phyloP scores from a whole-genome alignment of 2,888 invertebrate genomes.

The Cabera pusaria region DNA sequence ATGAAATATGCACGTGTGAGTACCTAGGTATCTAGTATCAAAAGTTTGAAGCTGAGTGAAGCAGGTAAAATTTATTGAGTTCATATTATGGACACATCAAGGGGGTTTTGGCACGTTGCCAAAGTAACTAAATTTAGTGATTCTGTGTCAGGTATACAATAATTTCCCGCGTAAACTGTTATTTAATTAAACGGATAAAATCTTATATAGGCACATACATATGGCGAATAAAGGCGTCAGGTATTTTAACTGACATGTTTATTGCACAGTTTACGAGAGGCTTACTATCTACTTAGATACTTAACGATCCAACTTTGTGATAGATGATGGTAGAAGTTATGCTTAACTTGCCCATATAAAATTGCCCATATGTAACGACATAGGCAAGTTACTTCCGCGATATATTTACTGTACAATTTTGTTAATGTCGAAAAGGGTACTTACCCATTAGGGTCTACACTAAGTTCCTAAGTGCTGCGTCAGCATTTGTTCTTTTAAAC shows the following conservation, averaged over 20 bases:
- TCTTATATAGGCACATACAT: neutral
- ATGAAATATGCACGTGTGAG: too few species aligned
- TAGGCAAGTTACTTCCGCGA: constrained; percentile 29
- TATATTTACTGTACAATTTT: constrained; percentile 17
- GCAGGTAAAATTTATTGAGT: too few species aligned
- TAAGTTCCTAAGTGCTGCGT: constrained; percentile 6
- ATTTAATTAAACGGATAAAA: too few species aligned
- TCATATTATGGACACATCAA: too few species aligned
- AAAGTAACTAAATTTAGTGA: too few species aligned
- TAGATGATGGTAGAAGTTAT: constrained; percentile 42
- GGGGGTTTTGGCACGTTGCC: too few species aligned
- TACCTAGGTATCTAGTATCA: too few species aligned
- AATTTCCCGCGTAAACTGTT: too few species aligned
- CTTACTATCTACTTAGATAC: constrained; percentile 46
- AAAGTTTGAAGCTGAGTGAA: too few species aligned
- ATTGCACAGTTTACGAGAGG: constrained; percentile 42
- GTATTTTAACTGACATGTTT: constrained; percentile 34
- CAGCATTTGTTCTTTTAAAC: too few species aligned
- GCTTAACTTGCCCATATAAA: constrained; percentile 26
- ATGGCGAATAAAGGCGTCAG: constrained; percentile 25
- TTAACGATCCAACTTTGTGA: constrained; percentile 51
- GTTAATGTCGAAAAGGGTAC: constrained; percentile 18
- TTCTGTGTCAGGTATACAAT: too few species aligned
- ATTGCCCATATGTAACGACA: constrained; percentile 23
- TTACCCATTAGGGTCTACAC: constrained; percentile 7